Evolutionary conservation across 2,888 invertebrate genomes (phyloP).

Genomic region (Rhyacophila evoluta): DNA sequence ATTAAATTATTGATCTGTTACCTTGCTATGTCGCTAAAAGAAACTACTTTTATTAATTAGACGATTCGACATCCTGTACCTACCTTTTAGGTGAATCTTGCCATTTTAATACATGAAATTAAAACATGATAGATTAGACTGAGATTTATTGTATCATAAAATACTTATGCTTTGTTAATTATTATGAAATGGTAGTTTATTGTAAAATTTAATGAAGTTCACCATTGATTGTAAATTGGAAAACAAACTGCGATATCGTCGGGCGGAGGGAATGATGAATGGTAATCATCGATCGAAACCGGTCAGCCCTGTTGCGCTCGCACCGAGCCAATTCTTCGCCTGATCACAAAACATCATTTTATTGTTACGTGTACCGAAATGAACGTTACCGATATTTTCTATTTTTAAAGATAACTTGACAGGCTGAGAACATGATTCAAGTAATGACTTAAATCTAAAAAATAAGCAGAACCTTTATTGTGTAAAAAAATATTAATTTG

Average conservation of each 20-base stretch:
- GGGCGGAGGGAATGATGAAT: background rate
- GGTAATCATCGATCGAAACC: background rate
- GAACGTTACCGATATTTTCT: constrained; percentile 46
- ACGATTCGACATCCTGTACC: constrained; percentile 38
- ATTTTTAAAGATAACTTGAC: constrained; percentile 23
- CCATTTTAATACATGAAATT: constrained; percentile 51
- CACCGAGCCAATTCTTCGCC: constrained; percentile 33
- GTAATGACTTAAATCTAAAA: no score
- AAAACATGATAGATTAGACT: constrained; percentile 54
- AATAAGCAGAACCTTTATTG: no score
- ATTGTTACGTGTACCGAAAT: constrained; percentile 43
- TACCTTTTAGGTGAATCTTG: constrained; percentile 53
- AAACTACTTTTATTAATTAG: constrained; percentile 45
- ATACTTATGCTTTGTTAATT: constrained; percentile 55
- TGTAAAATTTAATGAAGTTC: constrained; percentile 42
- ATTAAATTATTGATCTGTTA: constrained; percentile 46
- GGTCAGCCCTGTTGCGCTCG: constrained; percentile 30
- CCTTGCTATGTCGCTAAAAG: constrained; percentile 46
- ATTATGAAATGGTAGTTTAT: constrained; percentile 53
- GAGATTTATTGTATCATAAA: constrained; percentile 54
- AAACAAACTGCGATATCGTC: constrained; percentile 8
- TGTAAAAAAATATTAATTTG: no score
- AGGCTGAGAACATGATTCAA: no score
- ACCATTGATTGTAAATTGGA: constrained; percentile 31
- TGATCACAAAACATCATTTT: constrained; percentile 45